Conservation (phyloP, 2,888 invertebrate species). For the Uropetala carovei region DNA sequence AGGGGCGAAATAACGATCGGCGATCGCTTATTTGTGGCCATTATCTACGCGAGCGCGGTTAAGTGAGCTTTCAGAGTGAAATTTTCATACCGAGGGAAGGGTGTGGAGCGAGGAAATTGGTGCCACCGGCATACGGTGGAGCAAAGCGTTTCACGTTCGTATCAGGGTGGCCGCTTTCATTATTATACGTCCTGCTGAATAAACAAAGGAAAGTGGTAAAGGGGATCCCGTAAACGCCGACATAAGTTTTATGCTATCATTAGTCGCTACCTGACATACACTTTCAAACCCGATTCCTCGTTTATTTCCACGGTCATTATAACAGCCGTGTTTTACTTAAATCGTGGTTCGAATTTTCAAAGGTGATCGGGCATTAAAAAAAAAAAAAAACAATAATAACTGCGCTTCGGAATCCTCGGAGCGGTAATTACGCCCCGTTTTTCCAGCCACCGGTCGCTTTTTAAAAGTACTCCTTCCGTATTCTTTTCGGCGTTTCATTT, state of each 20-base stretch:
- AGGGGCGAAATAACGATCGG: constrained; percentile 55
- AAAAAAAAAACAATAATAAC: constrained; percentile 56
- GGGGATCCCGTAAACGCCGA: constrained; percentile 42
- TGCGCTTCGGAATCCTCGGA: neutral
- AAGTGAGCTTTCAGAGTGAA: constrained; percentile 28
- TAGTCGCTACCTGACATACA: constrained; percentile 62
- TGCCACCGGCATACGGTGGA: constrained; percentile 37
- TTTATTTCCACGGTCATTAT: constrained; percentile 37
- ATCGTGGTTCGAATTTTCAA: constrained; percentile 30
- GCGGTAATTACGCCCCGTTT: constrained; percentile 30
- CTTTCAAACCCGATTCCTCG: constrained; percentile 46
- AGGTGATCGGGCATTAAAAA: constrained; percentile 37
- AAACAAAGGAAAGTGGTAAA: constrained; percentile 57
- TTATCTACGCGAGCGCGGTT: neutral
- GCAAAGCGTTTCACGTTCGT: neutral
- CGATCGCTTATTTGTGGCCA: constrained; percentile 54
- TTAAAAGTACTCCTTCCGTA: neutral
- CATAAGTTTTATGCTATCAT: constrained; percentile 59
- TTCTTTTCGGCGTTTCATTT: constrained; percentile 18
- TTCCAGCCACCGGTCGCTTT: neutral
- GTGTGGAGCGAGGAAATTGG: neutral
- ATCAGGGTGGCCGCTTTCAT: neutral
- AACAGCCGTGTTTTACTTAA: constrained; percentile 5
- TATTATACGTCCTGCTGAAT: constrained; percentile 20
- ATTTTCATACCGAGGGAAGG: constrained; percentile 29